These are phyloP conservation scores for Lepidonotus clava DNA, from an alignment of 2,888 invertebrate species.

Conservation along the genomic window DNA sequence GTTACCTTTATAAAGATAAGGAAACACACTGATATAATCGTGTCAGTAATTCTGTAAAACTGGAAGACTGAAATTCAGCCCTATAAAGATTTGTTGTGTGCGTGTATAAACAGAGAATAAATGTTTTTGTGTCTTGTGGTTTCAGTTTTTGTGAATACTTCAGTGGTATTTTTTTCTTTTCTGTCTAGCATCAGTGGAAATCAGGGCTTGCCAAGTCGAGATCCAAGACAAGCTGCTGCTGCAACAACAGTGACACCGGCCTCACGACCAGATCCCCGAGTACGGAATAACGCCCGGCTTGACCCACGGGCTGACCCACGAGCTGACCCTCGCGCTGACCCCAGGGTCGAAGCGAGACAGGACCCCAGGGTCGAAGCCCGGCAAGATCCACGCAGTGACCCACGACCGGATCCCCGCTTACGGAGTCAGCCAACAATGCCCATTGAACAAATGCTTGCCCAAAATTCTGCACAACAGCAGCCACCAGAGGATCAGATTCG, in stretches of 20 bases:
- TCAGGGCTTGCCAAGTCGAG: constrained; percentile 3
- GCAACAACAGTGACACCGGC: constrained; percentile 2
- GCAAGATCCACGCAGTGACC: neutral
- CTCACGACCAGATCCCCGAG: constrained; percentile 19
- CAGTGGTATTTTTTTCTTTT: neutral
- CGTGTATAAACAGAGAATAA: too few species aligned
- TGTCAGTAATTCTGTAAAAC: too few species aligned
- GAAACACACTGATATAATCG: too few species aligned
- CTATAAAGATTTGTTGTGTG: too few species aligned
- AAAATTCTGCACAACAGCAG: neutral
- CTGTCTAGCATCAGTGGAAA: neutral
- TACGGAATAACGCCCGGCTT: neutral
- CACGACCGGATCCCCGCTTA: neutral
- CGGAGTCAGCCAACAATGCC: neutral
- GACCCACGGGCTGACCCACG: constrained; percentile 20
- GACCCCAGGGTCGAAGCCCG: too few species aligned
- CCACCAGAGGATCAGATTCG: neutral
- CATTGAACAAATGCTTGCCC: neutral
- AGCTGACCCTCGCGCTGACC: neutral
- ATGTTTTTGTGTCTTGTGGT: too few species aligned
- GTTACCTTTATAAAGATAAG: too few species aligned
- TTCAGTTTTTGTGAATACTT: too few species aligned
- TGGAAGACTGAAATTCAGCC: too few species aligned
- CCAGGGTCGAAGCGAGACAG: neutral
- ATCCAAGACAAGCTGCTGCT: constrained; percentile 20